Evolutionary conservation across 2,797 vertebrate genomes (phyloP), one percentile per base, ranked within the genome.

Genomic region (Meda fulgida): DNA sequence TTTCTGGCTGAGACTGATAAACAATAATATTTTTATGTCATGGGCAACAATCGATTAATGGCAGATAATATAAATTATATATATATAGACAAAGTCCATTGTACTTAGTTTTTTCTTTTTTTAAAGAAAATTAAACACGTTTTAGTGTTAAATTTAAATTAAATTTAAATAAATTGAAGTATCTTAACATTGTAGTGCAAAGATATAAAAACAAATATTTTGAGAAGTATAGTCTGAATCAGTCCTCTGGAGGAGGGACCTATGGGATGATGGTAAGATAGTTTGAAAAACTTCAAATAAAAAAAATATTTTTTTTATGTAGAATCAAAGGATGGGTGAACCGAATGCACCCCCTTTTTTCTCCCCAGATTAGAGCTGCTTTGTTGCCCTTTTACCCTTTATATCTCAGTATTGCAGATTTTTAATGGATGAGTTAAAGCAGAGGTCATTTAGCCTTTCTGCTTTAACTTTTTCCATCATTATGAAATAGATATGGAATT

Each of bases 261-360:
- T 55, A 31, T 55, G 31, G 31, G 31, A 76, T 75, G 46, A 34
- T 51, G 7, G 31, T 38, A 23, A 34, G 23, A 55, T 21, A 21
- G 6, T 53, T 19, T 29, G 5, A 63, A 63, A 60, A 29, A 14
- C n/a, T 6, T 5, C 14, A 58, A n/a, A 34, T 9, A 31, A 4
- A 60, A 63, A 73, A 13, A 43, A 46, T 10, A 26, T 11, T 43
- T 46, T 38, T 38, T 21, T 16, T 16, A 16, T 16, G 38, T 46
- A 9, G 26, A 46, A 72, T 60, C n/a, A 72, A 72, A 63, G 51
- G 53, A 82, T 72, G 29, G 66, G 36, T 76, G 13, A 83, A 83
- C 43, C 31, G 60, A 66, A 66, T 83, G 81, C 70, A 83, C 55
- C 70, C 55, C 38, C 40, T 34, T 72, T 58, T 14, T n/a, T 48